These are phyloP conservation scores for Drosophila quinaria DNA, from an alignment of 2,888 invertebrate species.

Conservation along the genomic window DNA sequence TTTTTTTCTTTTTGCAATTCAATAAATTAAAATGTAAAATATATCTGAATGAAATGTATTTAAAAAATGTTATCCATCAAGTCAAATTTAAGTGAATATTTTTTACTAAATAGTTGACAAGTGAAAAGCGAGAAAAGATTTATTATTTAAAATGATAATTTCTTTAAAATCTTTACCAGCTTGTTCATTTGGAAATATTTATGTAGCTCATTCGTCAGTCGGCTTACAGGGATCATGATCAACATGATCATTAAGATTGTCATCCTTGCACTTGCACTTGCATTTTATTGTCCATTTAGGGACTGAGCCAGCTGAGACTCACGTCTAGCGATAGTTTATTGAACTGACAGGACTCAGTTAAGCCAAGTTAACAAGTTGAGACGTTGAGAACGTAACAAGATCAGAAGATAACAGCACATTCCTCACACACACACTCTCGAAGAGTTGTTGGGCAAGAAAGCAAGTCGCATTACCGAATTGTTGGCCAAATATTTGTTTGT, in stretches of 20 bases:
- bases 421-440: background rate
- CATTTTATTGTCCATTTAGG: constrained; percentile 45
- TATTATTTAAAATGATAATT: background rate
- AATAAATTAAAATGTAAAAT: no score
- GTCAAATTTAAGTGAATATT: no score
- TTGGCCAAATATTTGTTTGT: constrained; percentile 60
- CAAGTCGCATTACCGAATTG: constrained; percentile 4
- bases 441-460: constrained; percentile 1
- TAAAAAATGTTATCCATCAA: no score
- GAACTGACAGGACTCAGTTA: constrained; percentile 42
- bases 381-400: constrained; percentile 19
- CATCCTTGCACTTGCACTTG: constrained; percentile 59
- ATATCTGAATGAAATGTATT: no score
- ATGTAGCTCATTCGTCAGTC: constrained; percentile 22
- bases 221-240: background rate
- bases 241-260: constrained; percentile 19
- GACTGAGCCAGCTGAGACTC: constrained; percentile 15
- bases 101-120: no score
- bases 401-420: constrained; percentile 47
- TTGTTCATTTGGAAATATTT: background rate
- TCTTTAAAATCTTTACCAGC: background rate
- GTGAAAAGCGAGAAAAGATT: no score
- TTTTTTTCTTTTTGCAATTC: no score
- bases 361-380: constrained; percentile 27
- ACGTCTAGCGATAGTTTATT: constrained; percentile 42